These are phyloP conservation scores for Triplophysa rosa DNA, from an alignment of 2,113 vertebrate species.

Conservation along the genomic window DNA sequence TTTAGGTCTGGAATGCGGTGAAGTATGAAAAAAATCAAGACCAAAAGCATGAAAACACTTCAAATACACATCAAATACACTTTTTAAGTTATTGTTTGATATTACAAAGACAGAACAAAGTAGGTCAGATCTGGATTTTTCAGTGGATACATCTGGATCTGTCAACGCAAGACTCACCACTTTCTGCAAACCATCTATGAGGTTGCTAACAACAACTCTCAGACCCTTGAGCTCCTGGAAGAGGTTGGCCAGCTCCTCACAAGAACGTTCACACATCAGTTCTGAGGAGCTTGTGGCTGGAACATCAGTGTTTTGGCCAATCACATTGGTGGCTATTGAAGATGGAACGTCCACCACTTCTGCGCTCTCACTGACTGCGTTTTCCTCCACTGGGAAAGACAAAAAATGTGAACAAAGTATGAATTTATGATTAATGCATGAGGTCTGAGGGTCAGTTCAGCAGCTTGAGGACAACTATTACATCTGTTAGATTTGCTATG, in stretches of 20 bases:
- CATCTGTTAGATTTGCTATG: not conserved
- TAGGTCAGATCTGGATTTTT: not conserved
- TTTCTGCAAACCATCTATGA: conserved; percentile 85
- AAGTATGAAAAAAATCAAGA: not conserved
- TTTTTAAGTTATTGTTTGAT: not conserved
- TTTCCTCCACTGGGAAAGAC: conserved; percentile 75
- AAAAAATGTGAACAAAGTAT: conserved; percentile 1
- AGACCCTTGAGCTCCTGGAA: conserved; percentile 87
- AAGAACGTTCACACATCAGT: conserved; percentile 84
- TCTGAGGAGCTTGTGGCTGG: conserved; percentile 57
- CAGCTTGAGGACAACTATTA: not conserved
- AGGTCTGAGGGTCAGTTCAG: not conserved
- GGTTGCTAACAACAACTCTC: conserved; percentile 81
- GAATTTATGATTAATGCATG: not conserved
- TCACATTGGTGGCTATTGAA: conserved; percentile 62
- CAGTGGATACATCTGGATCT: not conserved
- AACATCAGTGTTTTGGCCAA: conserved; percentile 65
- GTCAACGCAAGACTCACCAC: conserved; percentile 76
- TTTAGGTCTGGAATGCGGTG: too few relatives aligned
- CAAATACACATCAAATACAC: not conserved
- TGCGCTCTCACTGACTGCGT: conserved; percentile 76
- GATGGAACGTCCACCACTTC: conserved; percentile 79
- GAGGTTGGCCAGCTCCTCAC: conserved; percentile 85
- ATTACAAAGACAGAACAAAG: not conserved
- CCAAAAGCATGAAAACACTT: not conserved